Conservation (phyloP, 2,888 invertebrate genomes). For the Dicyrtoma fusca region DNA sequence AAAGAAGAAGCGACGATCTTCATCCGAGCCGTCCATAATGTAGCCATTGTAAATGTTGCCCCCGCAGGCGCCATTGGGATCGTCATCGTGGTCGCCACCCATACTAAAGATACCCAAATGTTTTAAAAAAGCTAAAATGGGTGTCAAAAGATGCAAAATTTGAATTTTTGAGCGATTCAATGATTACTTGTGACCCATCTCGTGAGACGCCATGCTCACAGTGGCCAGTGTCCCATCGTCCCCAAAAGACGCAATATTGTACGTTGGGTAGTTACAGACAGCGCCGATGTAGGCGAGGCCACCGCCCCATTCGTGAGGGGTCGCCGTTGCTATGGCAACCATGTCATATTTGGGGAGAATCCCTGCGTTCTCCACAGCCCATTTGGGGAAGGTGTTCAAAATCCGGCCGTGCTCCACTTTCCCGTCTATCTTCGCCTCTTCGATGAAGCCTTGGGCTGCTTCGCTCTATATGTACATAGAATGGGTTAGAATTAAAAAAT, state of each 20-base stretch:
- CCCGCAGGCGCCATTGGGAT: slow-evolving; percentile 40
- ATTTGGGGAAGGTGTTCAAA: slow-evolving; percentile 30
- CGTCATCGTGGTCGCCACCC: slow-evolving; percentile 48
- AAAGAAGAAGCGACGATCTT: slow-evolving; percentile 43
- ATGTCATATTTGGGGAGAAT: slow-evolving; percentile 40
- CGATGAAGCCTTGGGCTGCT: slow-evolving; percentile 47
- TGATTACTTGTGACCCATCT: slow-evolving; percentile 43
- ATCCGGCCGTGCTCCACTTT: slow-evolving; percentile 43
- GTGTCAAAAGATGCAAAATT: background rate
- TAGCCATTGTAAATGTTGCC: slow-evolving; percentile 36
- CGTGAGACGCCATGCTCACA: slow-evolving; percentile 44
- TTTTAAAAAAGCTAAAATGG: background rate
- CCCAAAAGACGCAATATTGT: slow-evolving; percentile 39
- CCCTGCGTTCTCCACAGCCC: slow-evolving; percentile 27
- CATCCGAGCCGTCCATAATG: slow-evolving; percentile 44
- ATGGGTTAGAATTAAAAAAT: no score
- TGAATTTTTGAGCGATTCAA: background rate
- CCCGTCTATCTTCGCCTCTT: slow-evolving; percentile 45
- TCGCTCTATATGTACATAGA: no score
- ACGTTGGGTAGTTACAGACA: slow-evolving; percentile 37
- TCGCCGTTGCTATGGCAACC: slow-evolving; percentile 40
- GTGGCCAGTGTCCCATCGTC: slow-evolving; percentile 44
- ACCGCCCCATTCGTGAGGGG: slow-evolving; percentile 46
- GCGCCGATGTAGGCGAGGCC: slow-evolving; percentile 42
- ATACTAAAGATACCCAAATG: slow-evolving; percentile 23